These are phyloP conservation scores for Hycleus phaleratus DNA, from an alignment of 1,140 invertebrate genomes.

Conservation along the genomic window DNA sequence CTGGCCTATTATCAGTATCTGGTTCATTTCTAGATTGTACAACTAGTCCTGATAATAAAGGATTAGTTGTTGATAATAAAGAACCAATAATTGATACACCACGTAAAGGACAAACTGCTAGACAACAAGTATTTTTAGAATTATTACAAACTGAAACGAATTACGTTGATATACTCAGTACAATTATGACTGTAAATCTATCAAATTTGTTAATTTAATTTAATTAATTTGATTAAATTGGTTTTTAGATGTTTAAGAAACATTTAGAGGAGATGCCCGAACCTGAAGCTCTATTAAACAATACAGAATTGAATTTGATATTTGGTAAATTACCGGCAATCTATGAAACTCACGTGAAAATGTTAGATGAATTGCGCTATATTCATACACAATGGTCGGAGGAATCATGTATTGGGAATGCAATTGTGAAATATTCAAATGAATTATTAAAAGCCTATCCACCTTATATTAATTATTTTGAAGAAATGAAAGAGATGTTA, in stretches of 20 bases:
- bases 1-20: conserved; percentile 71
- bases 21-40: conserved; percentile 83
- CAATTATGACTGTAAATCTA: conserved; percentile 72
- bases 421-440: conserved; percentile 75
- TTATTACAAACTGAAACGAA: conserved; percentile 93
- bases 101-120: conserved; percentile 61
- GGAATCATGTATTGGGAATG: conserved; percentile 67
- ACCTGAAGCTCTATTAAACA: conserved; percentile 76
- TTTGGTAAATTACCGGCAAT: conserved; percentile 95
- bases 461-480: conserved; percentile 96
- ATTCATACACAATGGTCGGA: conserved; percentile 66
- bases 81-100: conserved; percentile 50
- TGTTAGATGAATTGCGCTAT: conserved; percentile 69
- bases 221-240: conserved; percentile 2
- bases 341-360: conserved; percentile 81
- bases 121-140: conserved; percentile 87
- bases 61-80: conserved; percentile 47
- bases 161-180: conserved; percentile 91
- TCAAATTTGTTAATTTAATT: neutral
- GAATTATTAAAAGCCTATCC: conserved; percentile 90
- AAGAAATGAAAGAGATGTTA: conserved; percentile 91
- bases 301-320: conserved; percentile 89
- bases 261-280: conserved; percentile 76
- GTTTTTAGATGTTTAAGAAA: conserved; percentile 80
- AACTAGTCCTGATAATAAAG: conserved; percentile 60